These are phyloP conservation scores for Cephus spinipes DNA, from an alignment of 2,888 invertebrate species.

Conservation along the genomic window DNA sequence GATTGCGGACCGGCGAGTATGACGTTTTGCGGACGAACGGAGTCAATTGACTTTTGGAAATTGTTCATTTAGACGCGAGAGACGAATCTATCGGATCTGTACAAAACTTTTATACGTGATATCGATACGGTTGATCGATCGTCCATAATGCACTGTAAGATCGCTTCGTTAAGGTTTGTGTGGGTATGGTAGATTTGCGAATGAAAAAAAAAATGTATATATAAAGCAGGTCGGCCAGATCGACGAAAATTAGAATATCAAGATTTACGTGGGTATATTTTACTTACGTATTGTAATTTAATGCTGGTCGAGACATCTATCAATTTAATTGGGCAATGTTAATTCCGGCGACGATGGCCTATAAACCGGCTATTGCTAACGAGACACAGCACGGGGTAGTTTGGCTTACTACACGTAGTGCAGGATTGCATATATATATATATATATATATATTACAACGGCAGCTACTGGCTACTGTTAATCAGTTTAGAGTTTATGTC, in stretches of 20 bases:
- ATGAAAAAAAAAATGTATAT: too few relatives aligned
- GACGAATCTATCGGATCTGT: too few relatives aligned
- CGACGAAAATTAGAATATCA: background rate
- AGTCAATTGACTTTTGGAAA: background rate
- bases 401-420: constrained; percentile 29
- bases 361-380: constrained; percentile 64
- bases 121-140: too few relatives aligned
- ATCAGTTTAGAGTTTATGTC: constrained; percentile 67
- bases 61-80: background rate
- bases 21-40: too few relatives aligned
- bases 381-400: constrained; percentile 58
- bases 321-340: constrained; percentile 67
- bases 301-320: constrained; percentile 61
- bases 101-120: too few relatives aligned
- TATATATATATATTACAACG: constrained; percentile 53
- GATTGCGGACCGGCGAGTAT: too few relatives aligned
- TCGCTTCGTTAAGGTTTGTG: too few relatives aligned
- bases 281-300: constrained; percentile 55
- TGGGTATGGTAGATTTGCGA: too few relatives aligned
- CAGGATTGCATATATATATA: background rate
- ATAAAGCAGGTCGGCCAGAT: too few relatives aligned
- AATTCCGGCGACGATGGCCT: constrained; percentile 66
- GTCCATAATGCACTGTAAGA: too few relatives aligned
- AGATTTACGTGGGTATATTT: constrained; percentile 49
- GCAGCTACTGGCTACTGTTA: constrained; percentile 62